Evolutionary conservation across 35 echinoderm and acorn worm species (phyloP).

Genomic region (Strongylocentrotus purpuratus): DNA sequence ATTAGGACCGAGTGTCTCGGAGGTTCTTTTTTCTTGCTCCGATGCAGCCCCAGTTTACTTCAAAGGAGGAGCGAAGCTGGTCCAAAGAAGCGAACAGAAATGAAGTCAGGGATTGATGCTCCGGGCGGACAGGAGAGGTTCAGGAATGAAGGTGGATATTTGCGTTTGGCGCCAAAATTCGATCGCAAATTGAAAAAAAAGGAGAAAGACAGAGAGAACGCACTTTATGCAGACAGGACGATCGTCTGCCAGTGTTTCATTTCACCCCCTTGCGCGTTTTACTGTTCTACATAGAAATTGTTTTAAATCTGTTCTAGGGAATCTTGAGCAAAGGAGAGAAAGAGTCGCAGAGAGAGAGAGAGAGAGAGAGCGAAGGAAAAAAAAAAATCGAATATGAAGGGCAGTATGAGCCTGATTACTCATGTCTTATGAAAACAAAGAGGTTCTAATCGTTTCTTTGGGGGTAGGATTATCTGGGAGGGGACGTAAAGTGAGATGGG

Average conservation of each 20-base stretch:
- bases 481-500: constrained; percentile 7
- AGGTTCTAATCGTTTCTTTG: constrained; percentile 33
- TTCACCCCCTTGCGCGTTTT: not conserved
- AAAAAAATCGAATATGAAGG: not conserved
- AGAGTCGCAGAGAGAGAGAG: not conserved
- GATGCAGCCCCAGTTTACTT: not conserved
- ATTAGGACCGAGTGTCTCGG: not conserved
- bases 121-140: not conserved
- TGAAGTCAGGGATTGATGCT: constrained; percentile 29
- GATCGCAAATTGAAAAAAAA: constrained; percentile 30
- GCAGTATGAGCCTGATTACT: constrained; percentile 18
- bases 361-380: not conserved
- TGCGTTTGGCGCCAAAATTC: constrained; percentile 20
- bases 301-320: not conserved
- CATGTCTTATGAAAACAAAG: constrained; percentile 44
- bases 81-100: not conserved
- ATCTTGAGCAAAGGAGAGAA: not conserved
- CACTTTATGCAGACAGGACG: not conserved
- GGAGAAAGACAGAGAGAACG: not conserved
- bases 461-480: constrained; percentile 33
- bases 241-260: not conserved
- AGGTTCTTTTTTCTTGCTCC: not conserved
- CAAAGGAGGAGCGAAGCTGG: not conserved
- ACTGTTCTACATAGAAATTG: not conserved
- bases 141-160: constrained; percentile 15